phyloP scores from a whole-genome alignment of 2,113 vertebrate species.

The Mastomys natalensis region DNA sequence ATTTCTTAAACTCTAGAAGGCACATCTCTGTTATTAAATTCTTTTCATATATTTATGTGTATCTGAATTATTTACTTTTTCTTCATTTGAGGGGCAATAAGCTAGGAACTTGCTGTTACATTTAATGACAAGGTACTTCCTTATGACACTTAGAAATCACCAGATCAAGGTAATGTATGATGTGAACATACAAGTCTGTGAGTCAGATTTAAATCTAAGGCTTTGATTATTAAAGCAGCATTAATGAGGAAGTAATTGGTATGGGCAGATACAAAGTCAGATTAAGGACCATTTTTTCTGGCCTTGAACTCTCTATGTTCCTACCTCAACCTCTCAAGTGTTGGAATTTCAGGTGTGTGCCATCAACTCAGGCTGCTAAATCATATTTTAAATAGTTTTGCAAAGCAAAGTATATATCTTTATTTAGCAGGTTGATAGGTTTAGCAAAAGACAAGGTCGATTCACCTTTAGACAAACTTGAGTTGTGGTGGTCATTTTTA shows the following conservation, averaged over 20 bases:
- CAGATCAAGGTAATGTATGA: not conserved
- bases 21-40: not conserved
- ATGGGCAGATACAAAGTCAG: not conserved
- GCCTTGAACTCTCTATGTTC: not conserved
- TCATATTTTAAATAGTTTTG: not conserved
- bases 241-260: not conserved
- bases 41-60: constrained; percentile 7
- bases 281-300: not conserved
- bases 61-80: constrained; percentile 52
- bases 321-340: not conserved
- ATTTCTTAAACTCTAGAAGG: constrained; percentile 35
- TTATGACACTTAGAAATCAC: constrained; percentile 31
- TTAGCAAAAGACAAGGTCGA: not conserved
- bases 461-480: constrained; percentile 5
- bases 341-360: not conserved
- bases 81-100: not conserved
- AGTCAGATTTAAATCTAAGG: constrained; percentile 19
- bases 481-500: not conserved
- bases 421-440: not conserved
- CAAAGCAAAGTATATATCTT: constrained; percentile 44
- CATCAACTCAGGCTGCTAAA: not conserved
- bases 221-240: not conserved
- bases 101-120: constrained; percentile 34
- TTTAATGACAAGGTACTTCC: constrained; percentile 33
- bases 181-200: constrained; percentile 7